These are phyloP conservation scores for Hipparchia semele DNA, from an alignment of 2,888 invertebrate species.

Conservation along the genomic window DNA sequence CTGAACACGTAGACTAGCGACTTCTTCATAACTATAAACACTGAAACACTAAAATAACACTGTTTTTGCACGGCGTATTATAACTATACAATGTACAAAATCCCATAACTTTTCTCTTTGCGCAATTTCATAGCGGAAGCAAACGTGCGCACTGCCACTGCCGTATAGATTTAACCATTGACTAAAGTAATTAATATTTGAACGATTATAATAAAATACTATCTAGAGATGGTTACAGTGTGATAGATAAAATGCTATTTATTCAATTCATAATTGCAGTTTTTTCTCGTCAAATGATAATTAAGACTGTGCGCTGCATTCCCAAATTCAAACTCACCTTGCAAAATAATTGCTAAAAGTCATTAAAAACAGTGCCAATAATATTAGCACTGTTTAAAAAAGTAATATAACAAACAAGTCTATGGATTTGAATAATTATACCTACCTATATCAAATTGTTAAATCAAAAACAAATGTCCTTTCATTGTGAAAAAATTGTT, in stretches of 20 bases:
- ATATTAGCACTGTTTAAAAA: too few species aligned
- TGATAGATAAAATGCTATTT: neutral
- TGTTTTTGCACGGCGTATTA: neutral
- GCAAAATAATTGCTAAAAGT: too few species aligned
- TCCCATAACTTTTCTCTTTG: neutral
- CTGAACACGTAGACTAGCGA: neutral
- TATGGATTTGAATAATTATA: too few species aligned
- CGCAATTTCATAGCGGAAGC: conserved; percentile 4
- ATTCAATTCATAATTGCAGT: neutral
- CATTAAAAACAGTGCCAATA: too few species aligned
- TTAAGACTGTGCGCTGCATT: neutral
- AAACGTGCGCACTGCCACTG: neutral
- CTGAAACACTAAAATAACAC: neutral
- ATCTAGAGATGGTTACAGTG: conserved; percentile 2
- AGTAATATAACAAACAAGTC: too few species aligned
- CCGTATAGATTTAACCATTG: conserved; percentile 12
- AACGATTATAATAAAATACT: conserved; percentile 12
- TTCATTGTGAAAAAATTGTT: too few species aligned
- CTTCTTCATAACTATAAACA: neutral
- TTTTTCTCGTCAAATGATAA: neutral
- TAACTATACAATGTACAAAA: conserved; percentile 12
- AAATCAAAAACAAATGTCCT: too few species aligned
- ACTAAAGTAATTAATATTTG: conserved; percentile 13
- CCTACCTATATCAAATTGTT: too few species aligned
- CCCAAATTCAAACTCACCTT: too few species aligned